Evolutionary conservation across 2,888 invertebrate genomes (phyloP), one percentile per base, ranked within the genome.

Genomic region (Synergus laeviventris): DNA sequence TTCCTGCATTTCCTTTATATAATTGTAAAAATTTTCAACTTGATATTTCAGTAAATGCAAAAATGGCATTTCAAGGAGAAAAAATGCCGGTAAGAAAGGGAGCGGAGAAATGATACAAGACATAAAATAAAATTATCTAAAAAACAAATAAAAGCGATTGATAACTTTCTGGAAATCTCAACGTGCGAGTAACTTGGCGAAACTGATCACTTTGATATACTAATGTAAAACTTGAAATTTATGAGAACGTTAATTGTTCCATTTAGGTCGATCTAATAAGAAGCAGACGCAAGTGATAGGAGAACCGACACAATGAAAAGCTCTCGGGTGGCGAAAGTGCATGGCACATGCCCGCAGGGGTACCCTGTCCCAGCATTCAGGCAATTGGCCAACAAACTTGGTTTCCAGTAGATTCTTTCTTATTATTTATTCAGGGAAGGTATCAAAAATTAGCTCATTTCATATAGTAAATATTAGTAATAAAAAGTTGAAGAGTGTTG

Each of bases 351-450:
- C 91, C 90, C 91, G 89, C 91, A 96, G 96, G 96, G 96, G 96
- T 96, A 97, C 97, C 97, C 97, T 97, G 97, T 97, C 97, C 97
- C 97, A 97, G 97, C 97, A 97, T 97, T 97, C 97, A 97, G 97
- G 97, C 96, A 95, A 96, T 96, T 95, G 95, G 88, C 88, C 87
- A 84, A 87, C 84, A 86, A 87, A 85, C 87, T 86, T 86, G 87
- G 85, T 85, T 86, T 82, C 76, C 77, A 79, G 75, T 81, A 78
- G 76, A 79, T 79, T n/a, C n/a, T 49, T 1, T 8, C n/a, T 45
- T n/a, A 49, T 49, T n/a, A 49, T n/a, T n/a, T n/a, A 49, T n/a
- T 8, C 1, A 49, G 1, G 7, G n/a, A 49, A 49, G 49, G 2
- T 49, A 8, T 1, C n/a, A n/a, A n/a, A n/a, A 49, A 49, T 7